Base-by-base conservation (phyloP, 2,113 vertebrate genomes). In the Candoia aspera region DNA sequence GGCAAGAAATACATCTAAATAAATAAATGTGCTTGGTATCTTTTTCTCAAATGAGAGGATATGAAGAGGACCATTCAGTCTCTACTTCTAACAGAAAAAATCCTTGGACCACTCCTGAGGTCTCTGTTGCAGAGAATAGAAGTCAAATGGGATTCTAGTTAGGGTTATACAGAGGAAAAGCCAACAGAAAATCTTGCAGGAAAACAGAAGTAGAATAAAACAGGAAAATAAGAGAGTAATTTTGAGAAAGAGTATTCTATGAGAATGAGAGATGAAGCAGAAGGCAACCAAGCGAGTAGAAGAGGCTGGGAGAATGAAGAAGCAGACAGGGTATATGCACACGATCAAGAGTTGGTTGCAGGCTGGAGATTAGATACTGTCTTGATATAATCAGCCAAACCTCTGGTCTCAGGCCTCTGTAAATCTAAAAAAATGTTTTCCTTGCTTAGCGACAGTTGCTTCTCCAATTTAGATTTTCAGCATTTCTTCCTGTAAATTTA, bases 381-480 rank as follows among this genome's bases (percentile, higher is more conserved):
- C 59, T 91, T 68, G n/a, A 37, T 88, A 87, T 91, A 46, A 57
- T 29, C 86, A 15, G 37, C 42, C 37, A 46, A 46, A 59, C 73
- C 6, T 59, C 59, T 83, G 26, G 37, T 15, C 21, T 83, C 53
- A 46, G 13, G 53, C 49, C 13, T 73, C 33, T 84, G n/a, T 73
- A 73, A 21, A 55, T 58, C 26, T n/a, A 11, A 49, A 49, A 33
- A n/a, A 84, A 53, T 33, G 5, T 23, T 42, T 79, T n/a, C 11
- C 37, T 59, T 24, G 3, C 37, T 59, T 6, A 33, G 21, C 54
- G 53, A 88, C 24, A 57, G 26, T 60, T 8, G 6, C 9, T 84
- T 92, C 88, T 60, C 68, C 15, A 53, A 57, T 59, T 55, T 33
- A 37, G 19, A 59, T 92, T 88, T 92, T 58, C 37, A 91, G n/a